A percentile compares a stretch with the other conserved stretches of the same genome.
Evolutionary conservation across 2,113 vertebrate genomes (phyloP).

Genomic region (Apus apus): DNA sequence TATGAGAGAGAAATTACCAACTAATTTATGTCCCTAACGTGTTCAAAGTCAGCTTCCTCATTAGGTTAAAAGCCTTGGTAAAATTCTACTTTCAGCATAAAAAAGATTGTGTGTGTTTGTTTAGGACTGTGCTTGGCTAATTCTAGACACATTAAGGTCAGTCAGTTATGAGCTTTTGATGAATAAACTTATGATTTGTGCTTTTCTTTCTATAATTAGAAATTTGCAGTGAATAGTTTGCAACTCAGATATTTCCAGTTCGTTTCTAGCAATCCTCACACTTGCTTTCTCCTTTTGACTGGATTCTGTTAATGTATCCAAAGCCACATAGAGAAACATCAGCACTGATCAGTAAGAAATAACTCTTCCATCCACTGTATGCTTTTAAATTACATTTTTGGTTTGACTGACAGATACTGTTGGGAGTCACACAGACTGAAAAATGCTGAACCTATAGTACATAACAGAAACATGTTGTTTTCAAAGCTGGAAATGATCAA

Average conservation of each 20-base stretch:
- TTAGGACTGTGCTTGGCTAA: neutral
- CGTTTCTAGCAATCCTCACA: neutral
- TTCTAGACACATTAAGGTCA: neutral
- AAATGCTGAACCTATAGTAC: neutral
- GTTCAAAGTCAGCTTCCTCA: neutral
- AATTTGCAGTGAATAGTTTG: neutral
- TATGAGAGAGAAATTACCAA: neutral
- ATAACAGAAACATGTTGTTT: neutral
- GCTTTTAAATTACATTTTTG: neutral
- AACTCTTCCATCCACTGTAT: neutral
- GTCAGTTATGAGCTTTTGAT: neutral
- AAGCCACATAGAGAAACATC: neutral
- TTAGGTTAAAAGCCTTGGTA: neutral
- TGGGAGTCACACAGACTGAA: neutral
- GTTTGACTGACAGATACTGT: neutral
- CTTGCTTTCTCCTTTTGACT: neutral
- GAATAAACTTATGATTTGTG: neutral
- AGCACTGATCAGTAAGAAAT: neutral
- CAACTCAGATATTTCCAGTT: neutral
- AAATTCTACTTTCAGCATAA: neutral
- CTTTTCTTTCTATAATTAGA: neutral
- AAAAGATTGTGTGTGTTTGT: neutral
- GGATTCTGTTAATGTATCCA: neutral
- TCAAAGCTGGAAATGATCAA: neutral
- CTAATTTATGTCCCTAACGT: neutral